Conservation (phyloP, 2,888 invertebrate genomes). For the Neocrepidodera transversa region DNA sequence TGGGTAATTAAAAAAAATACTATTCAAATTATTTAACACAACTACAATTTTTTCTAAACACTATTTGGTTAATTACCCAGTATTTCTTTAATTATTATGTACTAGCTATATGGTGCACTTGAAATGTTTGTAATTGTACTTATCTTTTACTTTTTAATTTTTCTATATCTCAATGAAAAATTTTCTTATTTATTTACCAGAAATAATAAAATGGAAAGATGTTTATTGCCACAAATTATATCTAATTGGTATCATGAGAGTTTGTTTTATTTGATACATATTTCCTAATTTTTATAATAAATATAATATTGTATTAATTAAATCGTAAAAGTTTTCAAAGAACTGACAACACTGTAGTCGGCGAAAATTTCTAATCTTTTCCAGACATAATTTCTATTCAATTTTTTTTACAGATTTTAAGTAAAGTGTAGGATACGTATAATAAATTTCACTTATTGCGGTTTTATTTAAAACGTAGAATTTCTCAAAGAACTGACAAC, state of each 20-base stretch:
- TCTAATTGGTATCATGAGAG: constrained; percentile 24
- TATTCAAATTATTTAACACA: neutral
- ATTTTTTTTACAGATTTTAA: no score
- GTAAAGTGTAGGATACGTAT: no score
- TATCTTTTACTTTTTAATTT: neutral
- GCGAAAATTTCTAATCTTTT: no score
- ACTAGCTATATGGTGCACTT: constrained; percentile 19
- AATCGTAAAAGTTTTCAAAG: no score
- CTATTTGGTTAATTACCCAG: constrained; percentile 1
- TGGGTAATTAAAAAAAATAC: constrained; percentile 4
- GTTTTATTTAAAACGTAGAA: no score
- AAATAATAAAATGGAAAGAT: constrained; percentile 16
- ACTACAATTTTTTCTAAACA: no score
- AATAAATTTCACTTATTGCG: no score
- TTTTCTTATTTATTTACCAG: constrained; percentile 7
- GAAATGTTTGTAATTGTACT: constrained; percentile 10
- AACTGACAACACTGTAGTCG: no score
- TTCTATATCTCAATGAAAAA: constrained; percentile 1
- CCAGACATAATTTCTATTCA: no score
- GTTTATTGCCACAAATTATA: constrained; percentile 24
- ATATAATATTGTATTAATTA: no score
- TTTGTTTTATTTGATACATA: constrained; percentile 7
- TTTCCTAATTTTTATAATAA: no score
- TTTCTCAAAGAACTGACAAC: no score
- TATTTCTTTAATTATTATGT: constrained; percentile 2